Percentiles rank a stretch among this genome's conserved stretches.
Conservation (phyloP, 2,888 invertebrate species). For the Congeria kusceri region DNA sequence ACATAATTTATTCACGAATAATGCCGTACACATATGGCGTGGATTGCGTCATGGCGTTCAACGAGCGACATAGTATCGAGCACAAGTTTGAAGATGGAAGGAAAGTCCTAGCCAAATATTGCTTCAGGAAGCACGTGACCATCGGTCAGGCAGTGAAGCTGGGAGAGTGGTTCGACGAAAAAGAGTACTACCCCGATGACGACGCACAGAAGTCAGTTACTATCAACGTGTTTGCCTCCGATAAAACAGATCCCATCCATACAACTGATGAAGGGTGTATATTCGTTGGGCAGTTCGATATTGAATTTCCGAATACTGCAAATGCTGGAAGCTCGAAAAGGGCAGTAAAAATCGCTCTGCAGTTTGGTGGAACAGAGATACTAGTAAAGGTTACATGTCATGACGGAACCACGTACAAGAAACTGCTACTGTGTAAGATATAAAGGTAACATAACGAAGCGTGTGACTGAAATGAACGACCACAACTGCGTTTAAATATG, state of each 20-base stretch:
- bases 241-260: slow-evolving; percentile 43
- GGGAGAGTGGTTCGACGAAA: slow-evolving; percentile 37
- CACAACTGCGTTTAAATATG: too few species aligned
- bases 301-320: slow-evolving; percentile 29
- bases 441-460: too few species aligned
- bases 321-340: background rate
- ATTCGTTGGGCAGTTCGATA: slow-evolving; percentile 39
- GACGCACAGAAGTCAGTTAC: slow-evolving; percentile 13
- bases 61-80: slow-evolving; percentile 21
- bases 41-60: slow-evolving; percentile 45
- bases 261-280: slow-evolving; percentile 44
- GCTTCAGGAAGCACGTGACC: slow-evolving; percentile 43
- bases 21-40: slow-evolving; percentile 52
- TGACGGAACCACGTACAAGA: too few species aligned
- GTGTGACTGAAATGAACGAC: too few species aligned
- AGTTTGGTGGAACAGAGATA: slow-evolving; percentile 52
- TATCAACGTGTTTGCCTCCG: slow-evolving; percentile 36
- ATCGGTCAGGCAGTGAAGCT: slow-evolving; percentile 45
- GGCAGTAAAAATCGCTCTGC: slow-evolving; percentile 41
- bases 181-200: slow-evolving; percentile 45
- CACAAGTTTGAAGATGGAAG: slow-evolving; percentile 38
- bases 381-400: slow-evolving; percentile 13
- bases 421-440: too few species aligned
- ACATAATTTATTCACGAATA: slow-evolving; percentile 46
- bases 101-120: slow-evolving; percentile 27